Conservation (phyloP, 2,797 vertebrate species). For the Pseudomugil gertrudae region DNA sequence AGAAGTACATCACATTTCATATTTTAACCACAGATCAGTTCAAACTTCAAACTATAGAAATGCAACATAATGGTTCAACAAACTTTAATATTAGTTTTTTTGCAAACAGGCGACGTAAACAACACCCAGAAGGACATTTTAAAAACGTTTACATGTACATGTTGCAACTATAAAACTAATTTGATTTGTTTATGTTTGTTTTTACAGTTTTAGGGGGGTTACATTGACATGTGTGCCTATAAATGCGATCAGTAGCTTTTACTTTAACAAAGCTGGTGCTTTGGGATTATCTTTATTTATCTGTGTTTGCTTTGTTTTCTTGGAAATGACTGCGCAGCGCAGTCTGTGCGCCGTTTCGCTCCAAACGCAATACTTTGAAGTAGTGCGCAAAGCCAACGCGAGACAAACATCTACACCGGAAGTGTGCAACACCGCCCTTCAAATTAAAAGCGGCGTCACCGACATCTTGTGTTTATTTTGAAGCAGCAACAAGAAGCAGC, state of each 20-base stretch:
- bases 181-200: too few species aligned
- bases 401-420: background rate
- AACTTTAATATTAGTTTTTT: too few species aligned
- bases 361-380: background rate
- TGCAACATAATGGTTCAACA: background rate
- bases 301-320: background rate
- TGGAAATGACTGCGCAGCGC: constrained; percentile 4
- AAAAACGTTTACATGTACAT: too few species aligned
- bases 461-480: constrained; percentile 15
- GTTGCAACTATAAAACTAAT: too few species aligned
- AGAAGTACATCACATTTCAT: background rate
- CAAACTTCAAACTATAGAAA: too few species aligned
- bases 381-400: background rate
- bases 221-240: background rate
- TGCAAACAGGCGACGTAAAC: too few species aligned
- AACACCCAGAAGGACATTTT: too few species aligned
- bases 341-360: background rate
- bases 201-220: background rate
- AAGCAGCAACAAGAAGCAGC: background rate
- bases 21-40: too few species aligned
- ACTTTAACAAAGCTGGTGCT: background rate
- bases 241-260: too few species aligned
- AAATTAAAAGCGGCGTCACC: constrained; percentile 30
- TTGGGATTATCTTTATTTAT: background rate
- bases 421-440: background rate